Base-by-base conservation (phyloP, 2,888 invertebrate species). In the Thereva nobilitata region DNA sequence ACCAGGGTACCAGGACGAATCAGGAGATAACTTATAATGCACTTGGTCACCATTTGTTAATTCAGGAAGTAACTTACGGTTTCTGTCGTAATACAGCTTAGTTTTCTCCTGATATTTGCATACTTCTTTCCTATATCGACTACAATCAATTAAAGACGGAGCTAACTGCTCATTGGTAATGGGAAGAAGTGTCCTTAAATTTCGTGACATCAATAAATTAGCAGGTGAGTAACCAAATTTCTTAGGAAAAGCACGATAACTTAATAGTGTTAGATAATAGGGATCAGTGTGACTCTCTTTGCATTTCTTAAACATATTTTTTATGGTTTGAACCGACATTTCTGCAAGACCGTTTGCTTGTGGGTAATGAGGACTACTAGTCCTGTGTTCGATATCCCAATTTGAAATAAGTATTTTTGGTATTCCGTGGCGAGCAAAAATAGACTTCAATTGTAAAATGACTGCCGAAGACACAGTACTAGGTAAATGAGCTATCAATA, bases 311-410 rank as follows among this genome's bases (percentile, higher is more conserved):
- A 45, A 5, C 10, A 45, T 7, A 10, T 45, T 45, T 57, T 70
- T 68, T 35, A 71, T 56, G 4, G 67, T 70, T 47, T 70, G 66
- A 42, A 71, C 63, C 37, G 68, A 66, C 44, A 70, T 56, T 66
- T 72, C 70, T n/a, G 70, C 67, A 23, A 71, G 54, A 7, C 72
- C 71, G 56, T 72, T 72, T 10, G 72, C 71, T 54, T 70, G 67
- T 6, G 67, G 66, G 9, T 70, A 45, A 50, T 70, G 69, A 8
- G 72, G 70, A 56, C 64, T 70, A 4, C 70, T 68, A 7, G 67
- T 69, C 8, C 63, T 68, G 41, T 71, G 72, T 7, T 68, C 35
- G 57, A 72, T 68, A n/a, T 68, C 49, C 67, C 70, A 71, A 9
- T 59, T 41, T 2, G 71, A 66, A 12, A 68, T 57, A 7, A 71